A percentile compares a stretch with the other conserved stretches of the same genome.
These are phyloP conservation scores for Elysia crispata DNA, from an alignment of 2,888 invertebrate genomes.

Conservation along the genomic window DNA sequence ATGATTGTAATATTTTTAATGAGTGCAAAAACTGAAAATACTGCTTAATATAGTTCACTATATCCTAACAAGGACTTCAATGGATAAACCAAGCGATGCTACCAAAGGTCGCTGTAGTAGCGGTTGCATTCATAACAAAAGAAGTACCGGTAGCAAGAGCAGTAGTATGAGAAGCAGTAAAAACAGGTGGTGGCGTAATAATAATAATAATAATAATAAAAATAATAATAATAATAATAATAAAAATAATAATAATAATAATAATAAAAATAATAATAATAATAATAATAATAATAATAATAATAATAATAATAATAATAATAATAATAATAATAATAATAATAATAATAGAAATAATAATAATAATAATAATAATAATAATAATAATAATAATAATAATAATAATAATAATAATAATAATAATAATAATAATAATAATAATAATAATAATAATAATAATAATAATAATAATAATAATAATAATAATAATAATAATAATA, in stretches of 20 bases:
- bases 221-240: too few relatives aligned
- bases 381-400: background rate
- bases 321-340: background rate
- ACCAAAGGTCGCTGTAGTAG: too few relatives aligned
- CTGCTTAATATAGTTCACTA: too few relatives aligned
- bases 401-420: conserved; percentile 1
- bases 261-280: background rate
- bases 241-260: background rate
- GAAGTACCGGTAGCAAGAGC: too few relatives aligned
- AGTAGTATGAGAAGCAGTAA: too few relatives aligned
- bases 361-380: background rate
- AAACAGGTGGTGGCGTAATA: background rate
- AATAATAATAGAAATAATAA: background rate
- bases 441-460: conserved; percentile 2
- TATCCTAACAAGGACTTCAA: too few relatives aligned
- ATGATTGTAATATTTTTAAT: too few relatives aligned
- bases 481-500: background rate
- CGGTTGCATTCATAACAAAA: too few relatives aligned
- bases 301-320: conserved; percentile 5
- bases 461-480: background rate
- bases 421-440: conserved; percentile 6
- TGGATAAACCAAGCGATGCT: too few relatives aligned
- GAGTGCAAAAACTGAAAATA: too few relatives aligned
- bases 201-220: too few relatives aligned
- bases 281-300: background rate